Evolutionary conservation across 2,888 invertebrate species (phyloP), one percentile per base, ranked within the genome.

Genomic region (Phaedon cochleariae): DNA sequence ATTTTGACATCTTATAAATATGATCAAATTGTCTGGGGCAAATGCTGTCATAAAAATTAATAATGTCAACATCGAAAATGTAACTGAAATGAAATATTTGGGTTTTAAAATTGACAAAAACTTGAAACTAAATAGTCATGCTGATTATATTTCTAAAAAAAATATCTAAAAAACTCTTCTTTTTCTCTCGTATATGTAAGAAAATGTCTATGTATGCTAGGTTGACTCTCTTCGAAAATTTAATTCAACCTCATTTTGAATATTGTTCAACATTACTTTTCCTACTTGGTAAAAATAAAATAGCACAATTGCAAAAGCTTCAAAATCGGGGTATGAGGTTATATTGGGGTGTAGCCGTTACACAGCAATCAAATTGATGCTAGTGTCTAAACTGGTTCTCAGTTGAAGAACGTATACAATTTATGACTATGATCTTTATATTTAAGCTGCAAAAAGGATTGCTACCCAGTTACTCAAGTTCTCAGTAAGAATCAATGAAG

Each of bases 361-460:
- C 51, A 51, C 21, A 20, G 21, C 31, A 22, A 51, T 55, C 2
- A 15, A 52, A 54, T 59, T 59, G 21, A 59, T 59, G 59, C 22
- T 49, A 48, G 29, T 49, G 49, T 21, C 20, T 59, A 2, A 21
- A 48, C n/a, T 59, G 51, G 51, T 37, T 51, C 20, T 59, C 49
- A 51, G 51, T 59, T 59, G 54, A 37, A 41, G 41, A 54, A 37
- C 54, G 54, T 37, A 54, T 54, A 17, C 37, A n/a, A 54, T 54
- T 37, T 54, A 52, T 52, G 52, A 29, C 34, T 18, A 53, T 53
- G 31, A 53, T 53, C 34, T n/a, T n/a, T n/a, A n/a, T n/a, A n/a
- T n/a, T n/a, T n/a, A n/a, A n/a, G n/a, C n/a, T n/a, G n/a, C n/a
- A n/a, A n/a, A n/a, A n/a, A n/a, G n/a, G n/a, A n/a, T n/a, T n/a